These are phyloP conservation scores for Crematogaster levior DNA, from an alignment of 2,888 invertebrate species.

Conservation along the genomic window DNA sequence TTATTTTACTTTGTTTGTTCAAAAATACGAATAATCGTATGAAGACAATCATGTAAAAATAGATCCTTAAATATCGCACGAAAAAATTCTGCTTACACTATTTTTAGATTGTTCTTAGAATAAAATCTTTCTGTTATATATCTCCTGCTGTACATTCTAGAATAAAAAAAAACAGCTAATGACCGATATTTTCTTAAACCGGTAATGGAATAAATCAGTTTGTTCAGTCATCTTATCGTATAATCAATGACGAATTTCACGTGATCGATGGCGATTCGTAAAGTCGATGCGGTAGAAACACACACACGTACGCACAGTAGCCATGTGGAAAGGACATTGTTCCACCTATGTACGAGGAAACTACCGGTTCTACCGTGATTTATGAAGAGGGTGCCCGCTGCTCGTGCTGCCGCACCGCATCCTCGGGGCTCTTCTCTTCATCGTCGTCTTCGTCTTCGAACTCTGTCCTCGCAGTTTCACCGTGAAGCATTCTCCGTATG, in stretches of 20 bases:
- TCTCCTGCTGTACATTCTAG: not conserved
- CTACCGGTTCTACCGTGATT: conserved; percentile 69
- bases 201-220: conserved; percentile 22
- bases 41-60: not conserved
- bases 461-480: conserved; percentile 60
- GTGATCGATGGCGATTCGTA: conserved; percentile 40
- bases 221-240: conserved; percentile 14
- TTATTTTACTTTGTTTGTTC: not conserved
- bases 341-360: conserved; percentile 74
- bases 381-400: conserved; percentile 69
- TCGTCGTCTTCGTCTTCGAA: conserved; percentile 66
- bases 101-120: not conserved
- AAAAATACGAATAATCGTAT: not conserved
- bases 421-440: conserved; percentile 66
- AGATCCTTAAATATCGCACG: not conserved
- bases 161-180: not conserved
- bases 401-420: conserved; percentile 58
- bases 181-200: not conserved
- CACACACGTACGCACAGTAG: conserved; percentile 49
- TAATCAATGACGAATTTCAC: conserved; percentile 34
- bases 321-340: conserved; percentile 73
- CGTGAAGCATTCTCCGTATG: conserved; percentile 69
- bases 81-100: not conserved
- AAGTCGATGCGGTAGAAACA: conserved; percentile 31
- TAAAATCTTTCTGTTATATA: not conserved